Conservation (phyloP, 2,113 vertebrate genomes). For the Cariama cristata region DNA sequence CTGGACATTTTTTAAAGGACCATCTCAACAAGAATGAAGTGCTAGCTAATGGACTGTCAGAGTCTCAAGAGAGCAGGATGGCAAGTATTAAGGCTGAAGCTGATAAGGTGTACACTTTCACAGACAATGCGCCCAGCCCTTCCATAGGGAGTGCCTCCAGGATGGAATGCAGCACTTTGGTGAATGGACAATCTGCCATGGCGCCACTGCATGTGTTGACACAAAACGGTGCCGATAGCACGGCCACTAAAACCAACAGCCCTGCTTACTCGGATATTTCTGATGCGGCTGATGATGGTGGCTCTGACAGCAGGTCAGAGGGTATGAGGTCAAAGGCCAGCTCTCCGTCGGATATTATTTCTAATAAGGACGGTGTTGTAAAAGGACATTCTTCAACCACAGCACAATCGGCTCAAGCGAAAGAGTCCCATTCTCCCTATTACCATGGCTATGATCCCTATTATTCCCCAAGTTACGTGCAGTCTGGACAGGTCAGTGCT, state of each 20-base stretch:
- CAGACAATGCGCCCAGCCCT: slow-evolving; percentile 97
- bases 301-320: slow-evolving; percentile 90
- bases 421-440: slow-evolving; percentile 91
- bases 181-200: slow-evolving; percentile 82
- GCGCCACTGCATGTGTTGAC: slow-evolving; percentile 79
- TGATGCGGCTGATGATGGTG: slow-evolving; percentile 93
- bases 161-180: slow-evolving; percentile 85
- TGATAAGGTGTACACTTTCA: slow-evolving; percentile 98
- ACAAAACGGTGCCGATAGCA: slow-evolving; percentile 80
- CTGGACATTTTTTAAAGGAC: slow-evolving; percentile 96
- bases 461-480: slow-evolving; percentile 92
- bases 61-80: slow-evolving; percentile 96
- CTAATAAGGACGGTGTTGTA: slow-evolving; percentile 81
- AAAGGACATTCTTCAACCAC: slow-evolving; percentile 84
- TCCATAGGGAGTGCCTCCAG: slow-evolving; percentile 93
- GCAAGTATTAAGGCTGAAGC: slow-evolving; percentile 98
- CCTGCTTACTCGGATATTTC: slow-evolving; percentile 98
- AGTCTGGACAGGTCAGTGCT: slow-evolving; percentile 84
- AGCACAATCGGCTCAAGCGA: slow-evolving; percentile 78
- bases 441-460: slow-evolving; percentile 95
- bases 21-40: slow-evolving; percentile 93
- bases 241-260: slow-evolving; percentile 90
- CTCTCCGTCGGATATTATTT: slow-evolving; percentile 85
- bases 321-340: slow-evolving; percentile 88
- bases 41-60: slow-evolving; percentile 85